Conservation (phyloP, 2,113 vertebrate genomes). For the Nerophis ophidion region DNA sequence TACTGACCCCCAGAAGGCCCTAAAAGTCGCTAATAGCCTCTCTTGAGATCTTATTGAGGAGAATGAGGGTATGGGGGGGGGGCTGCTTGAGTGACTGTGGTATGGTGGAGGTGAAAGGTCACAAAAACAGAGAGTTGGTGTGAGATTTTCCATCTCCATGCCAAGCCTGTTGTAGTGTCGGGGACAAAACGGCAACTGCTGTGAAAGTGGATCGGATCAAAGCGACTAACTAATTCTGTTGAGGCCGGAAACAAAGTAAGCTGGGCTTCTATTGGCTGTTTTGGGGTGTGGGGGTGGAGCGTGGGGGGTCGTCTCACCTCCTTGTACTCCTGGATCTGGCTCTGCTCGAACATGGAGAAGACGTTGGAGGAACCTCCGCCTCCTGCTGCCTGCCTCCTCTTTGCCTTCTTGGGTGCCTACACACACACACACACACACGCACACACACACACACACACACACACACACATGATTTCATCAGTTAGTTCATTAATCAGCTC, state of each 20-base stretch:
- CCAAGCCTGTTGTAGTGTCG: constrained; percentile 37
- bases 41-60: no score
- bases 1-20: no score
- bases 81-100: constrained; percentile 43
- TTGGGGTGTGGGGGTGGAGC: neutral
- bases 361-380: constrained; percentile 82
- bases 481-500: no score
- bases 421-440: constrained; percentile 17
- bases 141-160: constrained; percentile 33
- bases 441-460: constrained; percentile 38
- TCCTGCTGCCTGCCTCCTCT: constrained; percentile 80
- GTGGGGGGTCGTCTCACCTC: constrained; percentile 70
- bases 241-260: neutral
- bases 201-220: constrained; percentile 29
- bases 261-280: neutral
- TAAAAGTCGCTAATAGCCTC: no score
- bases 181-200: constrained; percentile 40
- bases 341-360: constrained; percentile 95
- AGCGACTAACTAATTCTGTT: constrained; percentile 14
- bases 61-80: no score
- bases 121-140: constrained; percentile 26
- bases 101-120: constrained; percentile 26
- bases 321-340: constrained; percentile 94
- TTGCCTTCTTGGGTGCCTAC: constrained; percentile 89
- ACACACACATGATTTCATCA: neutral